These are phyloP conservation scores for Anticlea derivata DNA, from an alignment of 2,888 invertebrate genomes.

Conservation along the genomic window DNA sequence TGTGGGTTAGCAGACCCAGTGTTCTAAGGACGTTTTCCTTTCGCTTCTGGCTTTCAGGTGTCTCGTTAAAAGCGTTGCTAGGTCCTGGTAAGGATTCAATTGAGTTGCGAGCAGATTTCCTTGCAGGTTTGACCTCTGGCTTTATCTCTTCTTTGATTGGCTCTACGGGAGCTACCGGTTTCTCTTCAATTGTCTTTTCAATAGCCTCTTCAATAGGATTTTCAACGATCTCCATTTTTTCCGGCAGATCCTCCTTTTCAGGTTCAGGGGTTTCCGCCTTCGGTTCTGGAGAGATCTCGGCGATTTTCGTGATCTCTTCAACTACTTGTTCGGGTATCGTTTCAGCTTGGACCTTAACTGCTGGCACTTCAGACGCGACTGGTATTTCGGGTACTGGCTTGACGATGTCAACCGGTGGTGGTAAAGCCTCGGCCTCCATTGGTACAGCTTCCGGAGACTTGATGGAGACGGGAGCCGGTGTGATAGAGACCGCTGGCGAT, in stretches of 20 bases:
- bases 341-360: conserved; percentile 31
- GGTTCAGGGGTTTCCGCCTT: conserved; percentile 14
- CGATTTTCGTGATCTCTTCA: conserved; percentile 30
- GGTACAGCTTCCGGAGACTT: conserved; percentile 62
- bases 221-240: conserved; percentile 39
- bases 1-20: conserved; percentile 89
- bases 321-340: conserved; percentile 28
- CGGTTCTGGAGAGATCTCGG: conserved; percentile 25
- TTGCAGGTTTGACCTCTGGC: conserved; percentile 38
- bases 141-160: conserved; percentile 34
- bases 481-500: conserved; percentile 54
- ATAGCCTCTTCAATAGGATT: conserved; percentile 2
- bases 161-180: conserved; percentile 29
- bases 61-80: conserved; percentile 69
- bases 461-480: conserved; percentile 54
- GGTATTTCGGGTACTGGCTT: conserved; percentile 53
- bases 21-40: conserved; percentile 90
- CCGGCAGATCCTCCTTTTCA: conserved; percentile 27
- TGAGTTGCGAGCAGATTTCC: conserved; percentile 62
- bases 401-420: conserved; percentile 61
- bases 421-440: conserved; percentile 61
- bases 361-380: conserved; percentile 51
- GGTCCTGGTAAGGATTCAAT: conserved; percentile 65
- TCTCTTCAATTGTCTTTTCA: conserved; percentile 23
- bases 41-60: conserved; percentile 86